Conservation (phyloP, 2,888 invertebrate genomes). For the Yponomeuta malinellus region DNA sequence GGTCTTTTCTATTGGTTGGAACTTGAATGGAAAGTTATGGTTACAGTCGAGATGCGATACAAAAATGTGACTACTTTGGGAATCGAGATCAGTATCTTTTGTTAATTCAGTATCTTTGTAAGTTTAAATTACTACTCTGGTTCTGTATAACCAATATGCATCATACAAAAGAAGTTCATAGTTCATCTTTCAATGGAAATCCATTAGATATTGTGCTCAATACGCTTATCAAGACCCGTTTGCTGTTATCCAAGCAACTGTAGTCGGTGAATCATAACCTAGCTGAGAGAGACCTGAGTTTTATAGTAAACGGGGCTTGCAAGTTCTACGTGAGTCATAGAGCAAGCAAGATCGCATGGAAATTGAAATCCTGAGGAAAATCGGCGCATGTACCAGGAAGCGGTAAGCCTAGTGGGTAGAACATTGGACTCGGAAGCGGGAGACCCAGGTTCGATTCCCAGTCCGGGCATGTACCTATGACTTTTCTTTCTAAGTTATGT, state of each 20-base stretch:
- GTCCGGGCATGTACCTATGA: no score
- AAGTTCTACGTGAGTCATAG: not conserved
- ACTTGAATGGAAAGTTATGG: no score
- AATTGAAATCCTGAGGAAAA: not conserved
- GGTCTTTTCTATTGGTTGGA: no score
- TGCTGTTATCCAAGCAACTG: not conserved
- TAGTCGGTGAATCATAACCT: not conserved
- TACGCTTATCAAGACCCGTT: not conserved
- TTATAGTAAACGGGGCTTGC: not conserved
- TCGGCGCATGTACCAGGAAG: not conserved
- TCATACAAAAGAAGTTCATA: constrained; percentile 1
- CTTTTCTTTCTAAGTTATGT: no score
- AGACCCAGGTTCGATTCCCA: no score
- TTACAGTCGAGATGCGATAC: no score
- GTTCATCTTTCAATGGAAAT: not conserved
- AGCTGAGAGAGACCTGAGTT: not conserved
- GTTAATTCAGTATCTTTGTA: not conserved
- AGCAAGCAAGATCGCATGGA: not conserved
- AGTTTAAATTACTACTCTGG: not conserved
- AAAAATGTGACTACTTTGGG: no score
- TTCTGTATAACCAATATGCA: not conserved
- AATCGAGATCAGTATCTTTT: no score
- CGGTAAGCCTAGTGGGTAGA: no score
- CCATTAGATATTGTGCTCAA: not conserved
- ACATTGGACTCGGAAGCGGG: no score